Evolutionary conservation across 2,797 vertebrate species (phyloP), one percentile per base, ranked within the genome.

Genomic region (Etheostoma nigrum): DNA sequence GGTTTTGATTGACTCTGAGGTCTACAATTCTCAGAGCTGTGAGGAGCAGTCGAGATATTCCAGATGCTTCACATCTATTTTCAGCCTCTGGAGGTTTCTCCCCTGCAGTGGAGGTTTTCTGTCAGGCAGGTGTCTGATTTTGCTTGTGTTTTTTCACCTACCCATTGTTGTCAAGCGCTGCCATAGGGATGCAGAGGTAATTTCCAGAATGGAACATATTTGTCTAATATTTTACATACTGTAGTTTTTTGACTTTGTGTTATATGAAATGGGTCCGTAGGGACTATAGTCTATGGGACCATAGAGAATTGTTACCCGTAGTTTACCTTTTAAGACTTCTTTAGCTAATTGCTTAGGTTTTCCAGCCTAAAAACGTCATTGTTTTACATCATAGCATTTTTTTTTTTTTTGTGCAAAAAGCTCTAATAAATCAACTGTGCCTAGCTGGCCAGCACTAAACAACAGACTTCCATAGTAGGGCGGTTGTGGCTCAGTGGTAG

Each of bases 31-130:
- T 67, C 64, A 45, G 30, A 59, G 27, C 12, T 6, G 25, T 54
- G 10, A 64, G 45, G 27, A 71, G 60, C n/a, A 42, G 66, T 33
- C 3, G 48, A 74, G 47, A 58, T 75, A 66, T 74, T 83, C 18
- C 60, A 36, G 55, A 73, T 8, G 44, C 40, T 51, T 59, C 53
- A 4, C 2, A 27, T 27, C 40, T 69, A 0, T 49, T 48, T 66
- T 51, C 60, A 72, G 19, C 27, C 65, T 48, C 49, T 11, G 44
- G 64, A 72, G 79, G 64, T 75, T 76, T 65, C 36, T 60, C 42
- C 72, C 57, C 51, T 79, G 48, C 59, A 47, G 25, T 9, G 36
- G 59, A 69, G 74, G 33, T 54, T 82, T 53, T 67, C 59, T 66
- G 57, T 59, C 65, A 62, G 61, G 48, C 47, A 48, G 25, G 61